Conservation (phyloP, 37 sponge, comb jelly and placozoan genomes). For the Trichoplax adhaerens region DNA sequence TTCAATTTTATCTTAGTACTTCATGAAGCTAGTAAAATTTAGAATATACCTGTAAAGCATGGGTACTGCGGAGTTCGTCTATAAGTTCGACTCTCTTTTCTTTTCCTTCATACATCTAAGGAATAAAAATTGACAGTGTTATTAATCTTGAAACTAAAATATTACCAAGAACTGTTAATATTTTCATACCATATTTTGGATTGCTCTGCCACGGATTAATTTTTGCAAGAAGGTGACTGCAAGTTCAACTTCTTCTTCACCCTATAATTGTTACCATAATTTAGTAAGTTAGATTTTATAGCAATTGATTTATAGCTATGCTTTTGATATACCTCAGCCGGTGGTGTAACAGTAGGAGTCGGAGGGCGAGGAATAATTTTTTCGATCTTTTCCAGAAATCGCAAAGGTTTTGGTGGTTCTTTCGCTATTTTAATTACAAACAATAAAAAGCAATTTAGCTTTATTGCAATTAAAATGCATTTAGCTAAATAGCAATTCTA, state of each 20-base stretch:
- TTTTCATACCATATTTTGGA: slow-evolving; percentile 53
- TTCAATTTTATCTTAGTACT: too few species aligned
- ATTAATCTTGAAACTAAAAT: too few species aligned
- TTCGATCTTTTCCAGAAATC: slow-evolving; percentile 70
- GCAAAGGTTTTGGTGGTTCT: slow-evolving; percentile 36
- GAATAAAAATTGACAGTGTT: too few species aligned
- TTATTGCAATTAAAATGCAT: too few species aligned
- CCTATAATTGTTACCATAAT: slow-evolving; percentile 10
- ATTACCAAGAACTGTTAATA: too few species aligned
- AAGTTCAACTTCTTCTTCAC: slow-evolving; percentile 48
- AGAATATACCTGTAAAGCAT: slow-evolving; percentile 57
- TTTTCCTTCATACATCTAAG: slow-evolving; percentile 36
- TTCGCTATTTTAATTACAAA: slow-evolving; percentile 10
- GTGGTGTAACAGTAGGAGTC: slow-evolving; percentile 55
- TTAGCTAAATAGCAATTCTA: too few species aligned
- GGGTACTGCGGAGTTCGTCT: slow-evolving; percentile 67
- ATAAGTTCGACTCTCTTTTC: slow-evolving; percentile 67
- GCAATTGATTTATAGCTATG: too few species aligned
- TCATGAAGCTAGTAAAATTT: too few species aligned
- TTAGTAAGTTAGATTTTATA: too few species aligned
- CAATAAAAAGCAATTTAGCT: too few species aligned
- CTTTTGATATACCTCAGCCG: slow-evolving; percentile 8
- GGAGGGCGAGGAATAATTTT: slow-evolving; percentile 84
- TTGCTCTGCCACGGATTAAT: slow-evolving; percentile 70
- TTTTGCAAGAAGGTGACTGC: slow-evolving; percentile 72